phyloP scores from a whole-genome alignment of 2,113 vertebrate genomes.

The Pagrus major region DNA sequence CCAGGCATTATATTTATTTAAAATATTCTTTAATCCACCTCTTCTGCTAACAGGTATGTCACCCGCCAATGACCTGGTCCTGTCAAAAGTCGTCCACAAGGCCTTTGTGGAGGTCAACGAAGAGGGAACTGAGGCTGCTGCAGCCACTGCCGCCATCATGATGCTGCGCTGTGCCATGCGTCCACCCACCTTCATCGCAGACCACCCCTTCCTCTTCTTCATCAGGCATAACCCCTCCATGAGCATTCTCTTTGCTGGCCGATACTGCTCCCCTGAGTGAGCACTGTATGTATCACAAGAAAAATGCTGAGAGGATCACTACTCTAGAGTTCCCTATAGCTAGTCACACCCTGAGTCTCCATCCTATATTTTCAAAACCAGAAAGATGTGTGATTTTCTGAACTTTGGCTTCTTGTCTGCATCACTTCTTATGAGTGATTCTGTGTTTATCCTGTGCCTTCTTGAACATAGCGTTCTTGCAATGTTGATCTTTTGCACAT shows the following conservation, averaged over 20 bases:
- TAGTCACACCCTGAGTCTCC: constrained; percentile 15
- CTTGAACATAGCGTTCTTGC: background rate
- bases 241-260: constrained; percentile 88
- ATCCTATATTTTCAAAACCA: background rate
- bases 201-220: constrained; percentile 94
- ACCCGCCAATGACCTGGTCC: constrained; percentile 78
- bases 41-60: constrained; percentile 85
- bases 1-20: background rate
- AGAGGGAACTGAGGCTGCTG: constrained; percentile 91
- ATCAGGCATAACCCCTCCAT: constrained; percentile 87
- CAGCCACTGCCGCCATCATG: constrained; percentile 83
- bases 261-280: constrained; percentile 85
- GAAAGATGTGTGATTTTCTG: background rate
- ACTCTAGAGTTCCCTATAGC: background rate
- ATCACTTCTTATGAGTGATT: background rate
- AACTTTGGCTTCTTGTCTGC: background rate
- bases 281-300: background rate
- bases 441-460: background rate
- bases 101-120: constrained; percentile 92
- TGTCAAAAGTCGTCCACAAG: constrained; percentile 91
- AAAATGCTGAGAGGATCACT: background rate
- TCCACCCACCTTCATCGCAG: constrained; percentile 82
- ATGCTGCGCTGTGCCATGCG: constrained; percentile 65
- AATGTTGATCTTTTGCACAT: constrained; percentile 11
- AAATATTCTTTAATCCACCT: background rate